Evolutionary conservation across 2,888 invertebrate species (phyloP).

Genomic region (Dryocosmus kuriphilus): DNA sequence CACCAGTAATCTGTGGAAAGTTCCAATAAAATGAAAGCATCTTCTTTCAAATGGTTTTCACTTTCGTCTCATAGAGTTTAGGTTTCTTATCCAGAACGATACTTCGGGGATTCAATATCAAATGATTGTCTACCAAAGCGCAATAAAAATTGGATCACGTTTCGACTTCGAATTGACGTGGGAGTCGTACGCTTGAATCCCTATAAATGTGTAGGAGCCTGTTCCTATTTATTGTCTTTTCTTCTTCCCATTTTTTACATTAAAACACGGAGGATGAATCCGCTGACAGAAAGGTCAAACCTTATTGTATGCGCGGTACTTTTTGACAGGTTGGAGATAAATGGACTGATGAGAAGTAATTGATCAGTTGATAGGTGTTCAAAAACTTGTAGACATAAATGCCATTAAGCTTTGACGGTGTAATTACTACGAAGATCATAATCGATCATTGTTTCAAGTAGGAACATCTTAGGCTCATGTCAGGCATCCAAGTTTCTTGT

Average conservation of each 20-base stretch:
- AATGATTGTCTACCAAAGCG: conserved; percentile 24
- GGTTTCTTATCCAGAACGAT: conserved; percentile 9
- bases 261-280: neutral
- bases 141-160: conserved; percentile 32
- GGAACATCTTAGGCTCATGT: neutral
- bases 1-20: neutral
- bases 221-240: neutral
- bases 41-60: neutral
- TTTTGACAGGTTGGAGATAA: neutral
- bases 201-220: neutral
- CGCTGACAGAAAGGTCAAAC: too few species aligned
- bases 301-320: neutral
- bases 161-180: conserved; percentile 18
- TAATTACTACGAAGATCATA: conserved; percentile 5
- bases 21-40: neutral
- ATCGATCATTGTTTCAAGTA: conserved; percentile 16
- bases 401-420: neutral
- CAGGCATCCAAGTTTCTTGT: conserved; percentile 18
- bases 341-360: neutral
- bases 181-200: neutral
- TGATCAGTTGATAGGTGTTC: neutral
- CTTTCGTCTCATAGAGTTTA: neutral
- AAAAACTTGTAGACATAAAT: neutral
- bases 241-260: neutral
- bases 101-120: conserved; percentile 25